Conservation (phyloP, 2,113 vertebrate genomes). For the Rhabdornis inornatus region DNA sequence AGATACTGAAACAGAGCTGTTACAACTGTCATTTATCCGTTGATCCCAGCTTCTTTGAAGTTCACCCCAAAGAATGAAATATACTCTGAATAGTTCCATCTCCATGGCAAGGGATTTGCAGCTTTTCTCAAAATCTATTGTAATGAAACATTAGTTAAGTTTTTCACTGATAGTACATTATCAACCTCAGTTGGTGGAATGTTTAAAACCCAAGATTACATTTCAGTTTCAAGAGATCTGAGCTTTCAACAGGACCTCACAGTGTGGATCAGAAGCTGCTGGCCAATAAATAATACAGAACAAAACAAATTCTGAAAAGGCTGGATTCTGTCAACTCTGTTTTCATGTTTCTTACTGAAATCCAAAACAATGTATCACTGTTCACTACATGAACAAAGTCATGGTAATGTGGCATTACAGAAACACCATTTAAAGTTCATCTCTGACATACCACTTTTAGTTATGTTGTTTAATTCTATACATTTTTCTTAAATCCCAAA, state of each 20-base stretch:
- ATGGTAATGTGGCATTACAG: background rate
- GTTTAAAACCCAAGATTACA: background rate
- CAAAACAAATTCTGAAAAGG: slow-evolving; percentile 13
- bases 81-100: background rate
- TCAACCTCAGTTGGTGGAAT: background rate
- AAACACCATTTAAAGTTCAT: slow-evolving; percentile 31
- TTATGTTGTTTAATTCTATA: background rate
- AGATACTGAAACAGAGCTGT: background rate
- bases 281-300: background rate
- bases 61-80: background rate
- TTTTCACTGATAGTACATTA: background rate
- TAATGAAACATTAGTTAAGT: background rate
- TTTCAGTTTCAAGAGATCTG: background rate
- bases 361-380: background rate
- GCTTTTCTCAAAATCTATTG: background rate
- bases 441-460: slow-evolving; percentile 5
- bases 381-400: background rate
- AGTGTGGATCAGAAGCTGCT: background rate
- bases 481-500: background rate
- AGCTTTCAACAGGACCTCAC: background rate
- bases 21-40: background rate
- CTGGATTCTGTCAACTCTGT: background rate
- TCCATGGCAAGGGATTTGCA: background rate
- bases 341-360: background rate
- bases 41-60: background rate